Evolutionary conservation across 37 sponge, comb jelly and placozoan genomes (phyloP).

Genomic region (Mnemiopsis leidyi): DNA sequence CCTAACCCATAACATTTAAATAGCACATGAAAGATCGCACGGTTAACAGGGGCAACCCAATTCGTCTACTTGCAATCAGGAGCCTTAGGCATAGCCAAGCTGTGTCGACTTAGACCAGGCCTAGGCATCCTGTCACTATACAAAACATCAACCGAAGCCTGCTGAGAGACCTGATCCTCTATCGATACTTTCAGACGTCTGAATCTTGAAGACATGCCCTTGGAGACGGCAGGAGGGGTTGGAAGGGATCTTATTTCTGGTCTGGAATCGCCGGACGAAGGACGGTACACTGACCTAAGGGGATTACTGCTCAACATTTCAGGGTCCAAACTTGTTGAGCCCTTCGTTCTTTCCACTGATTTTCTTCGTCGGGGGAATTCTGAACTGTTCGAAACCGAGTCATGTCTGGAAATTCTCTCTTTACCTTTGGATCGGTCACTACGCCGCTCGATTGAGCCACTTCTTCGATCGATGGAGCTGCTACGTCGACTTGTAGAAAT

Average conservation of each 20-base stretch:
- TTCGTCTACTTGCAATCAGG: neutral
- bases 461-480: neutral
- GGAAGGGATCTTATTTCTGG: neutral
- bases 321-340: neutral
- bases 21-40: no score
- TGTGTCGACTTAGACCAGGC: slow-evolving; percentile 35
- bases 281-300: neutral
- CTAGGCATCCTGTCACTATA: slow-evolving; percentile 58
- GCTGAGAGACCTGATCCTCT: slow-evolving; percentile 30
- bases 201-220: slow-evolving; percentile 13
- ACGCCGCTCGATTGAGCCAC: neutral
- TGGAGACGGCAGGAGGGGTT: neutral
- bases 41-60: no score
- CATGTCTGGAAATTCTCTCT: neutral
- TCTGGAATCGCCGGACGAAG: neutral
- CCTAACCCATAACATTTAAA: no score
- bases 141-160: neutral
- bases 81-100: neutral
- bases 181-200: slow-evolving; percentile 24
- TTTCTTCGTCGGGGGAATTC: slow-evolving; percentile 3
- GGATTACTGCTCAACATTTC: neutral
- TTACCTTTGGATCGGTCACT: neutral
- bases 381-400: neutral
- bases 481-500: neutral
- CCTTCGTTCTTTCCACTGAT: neutral